Evolutionary conservation across 2,888 invertebrate genomes (phyloP).

Genomic region (Yponomeuta plumbellus): DNA sequence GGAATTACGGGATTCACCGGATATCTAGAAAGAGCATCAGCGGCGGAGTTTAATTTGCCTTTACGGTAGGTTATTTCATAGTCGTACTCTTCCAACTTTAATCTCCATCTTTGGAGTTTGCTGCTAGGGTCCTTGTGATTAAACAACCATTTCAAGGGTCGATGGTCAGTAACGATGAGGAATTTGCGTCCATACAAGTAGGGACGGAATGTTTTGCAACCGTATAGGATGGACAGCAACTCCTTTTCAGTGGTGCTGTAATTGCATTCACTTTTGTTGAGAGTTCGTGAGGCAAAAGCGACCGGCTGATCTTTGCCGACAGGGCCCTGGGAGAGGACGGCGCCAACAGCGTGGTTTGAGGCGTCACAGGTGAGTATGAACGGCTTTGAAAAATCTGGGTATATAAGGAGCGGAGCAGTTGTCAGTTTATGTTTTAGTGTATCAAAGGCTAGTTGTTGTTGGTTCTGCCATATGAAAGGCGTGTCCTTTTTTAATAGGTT

Average conservation of each 20-base stretch:
- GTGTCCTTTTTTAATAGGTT: too few relatives aligned
- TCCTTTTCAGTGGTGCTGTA: conserved; percentile 44
- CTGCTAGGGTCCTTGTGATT: conserved; percentile 34
- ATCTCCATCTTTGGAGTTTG: conserved; percentile 33
- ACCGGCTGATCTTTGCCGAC: conserved; percentile 35
- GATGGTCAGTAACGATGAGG: conserved; percentile 39
- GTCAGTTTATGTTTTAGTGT: too few relatives aligned
- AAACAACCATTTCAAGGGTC: conserved; percentile 38
- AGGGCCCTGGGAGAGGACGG: conserved; percentile 18
- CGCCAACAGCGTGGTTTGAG: conserved; percentile 32
- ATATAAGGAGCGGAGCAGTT: too few relatives aligned
- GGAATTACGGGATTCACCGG: neutral
- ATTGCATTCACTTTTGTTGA: conserved; percentile 37
- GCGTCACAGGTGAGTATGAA: conserved; percentile 29
- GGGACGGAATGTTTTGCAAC: conserved; percentile 36
- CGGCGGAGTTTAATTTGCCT: conserved; percentile 33
- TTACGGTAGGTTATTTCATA: conserved; percentile 36
- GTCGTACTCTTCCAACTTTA: conserved; percentile 22
- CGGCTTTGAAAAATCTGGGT: too few relatives aligned
- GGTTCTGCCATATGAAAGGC: too few relatives aligned
- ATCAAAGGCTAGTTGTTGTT: too few relatives aligned
- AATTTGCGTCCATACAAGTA: conserved; percentile 44
- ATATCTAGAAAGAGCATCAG: conserved; percentile 32
- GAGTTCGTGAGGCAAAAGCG: conserved; percentile 37
- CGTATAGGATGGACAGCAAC: conserved; percentile 41